Conservation (phyloP, 1,140 invertebrate species). For the Himalopsyche phryganea region DNA sequence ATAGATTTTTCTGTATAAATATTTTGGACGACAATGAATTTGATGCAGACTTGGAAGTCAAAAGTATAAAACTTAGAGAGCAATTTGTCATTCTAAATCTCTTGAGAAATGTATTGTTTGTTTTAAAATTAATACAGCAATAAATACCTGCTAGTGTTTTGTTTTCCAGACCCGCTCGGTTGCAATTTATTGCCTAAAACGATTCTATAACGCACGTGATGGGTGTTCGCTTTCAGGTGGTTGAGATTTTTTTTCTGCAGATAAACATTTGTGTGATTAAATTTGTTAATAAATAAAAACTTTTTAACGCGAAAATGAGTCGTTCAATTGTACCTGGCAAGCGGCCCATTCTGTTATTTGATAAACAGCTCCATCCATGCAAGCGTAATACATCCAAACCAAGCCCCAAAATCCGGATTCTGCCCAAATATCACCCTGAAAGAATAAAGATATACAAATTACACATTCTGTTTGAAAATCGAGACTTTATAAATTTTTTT, state of each 20-base stretch:
- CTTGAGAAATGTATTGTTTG: too few relatives aligned
- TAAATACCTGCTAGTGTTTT: slow-evolving; percentile 7
- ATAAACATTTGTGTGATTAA: slow-evolving; percentile 1
- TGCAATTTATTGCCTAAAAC: slow-evolving; percentile 65
- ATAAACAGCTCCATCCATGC: slow-evolving; percentile 91
- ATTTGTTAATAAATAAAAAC: too few relatives aligned
- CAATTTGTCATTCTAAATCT: too few relatives aligned
- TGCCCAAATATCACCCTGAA: slow-evolving; percentile 92
- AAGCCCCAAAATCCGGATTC: slow-evolving; percentile 85
- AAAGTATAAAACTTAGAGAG: too few relatives aligned
- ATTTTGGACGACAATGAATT: too few relatives aligned
- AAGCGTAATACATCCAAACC: slow-evolving; percentile 91
- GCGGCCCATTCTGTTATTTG: slow-evolving; percentile 95
- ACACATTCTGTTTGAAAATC: too few relatives aligned
- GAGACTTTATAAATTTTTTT: too few relatives aligned
- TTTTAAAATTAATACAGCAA: too few relatives aligned
- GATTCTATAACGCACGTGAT: slow-evolving; percentile 89
- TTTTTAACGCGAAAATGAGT: too few relatives aligned
- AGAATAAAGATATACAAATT: slow-evolving; percentile 15
- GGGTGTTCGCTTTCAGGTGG: slow-evolving; percentile 79
- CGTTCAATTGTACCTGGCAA: slow-evolving; percentile 75
- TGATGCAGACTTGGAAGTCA: too few relatives aligned
- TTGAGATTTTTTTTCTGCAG: slow-evolving; percentile 67
- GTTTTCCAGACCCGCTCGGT: slow-evolving; percentile 19
- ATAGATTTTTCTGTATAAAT: too few relatives aligned